Evolutionary conservation across 2,113 vertebrate genomes (phyloP).

Genomic region (Strigops habroptila): DNA sequence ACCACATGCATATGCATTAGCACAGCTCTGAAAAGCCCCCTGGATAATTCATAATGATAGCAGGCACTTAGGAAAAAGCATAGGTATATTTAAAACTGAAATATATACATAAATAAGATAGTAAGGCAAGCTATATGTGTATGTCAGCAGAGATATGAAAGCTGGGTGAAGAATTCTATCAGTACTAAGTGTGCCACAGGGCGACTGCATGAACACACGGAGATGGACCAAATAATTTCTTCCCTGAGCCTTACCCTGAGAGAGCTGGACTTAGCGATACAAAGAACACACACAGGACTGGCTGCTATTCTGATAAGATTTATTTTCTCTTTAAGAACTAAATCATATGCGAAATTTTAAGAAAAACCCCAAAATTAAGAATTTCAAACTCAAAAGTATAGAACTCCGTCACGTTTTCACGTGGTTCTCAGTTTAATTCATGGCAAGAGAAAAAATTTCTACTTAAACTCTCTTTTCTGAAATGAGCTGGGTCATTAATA

Average conservation of each 20-base stretch:
- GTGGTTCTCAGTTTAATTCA: not conserved
- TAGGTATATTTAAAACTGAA: not conserved
- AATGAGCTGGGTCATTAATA: not conserved
- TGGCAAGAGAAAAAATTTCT: not conserved
- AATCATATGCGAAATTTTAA: not conserved
- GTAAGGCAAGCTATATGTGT: not conserved
- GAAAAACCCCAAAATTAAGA: not conserved
- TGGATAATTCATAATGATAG: not conserved
- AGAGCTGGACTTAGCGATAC: accelerated
- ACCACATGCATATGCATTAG: not conserved
- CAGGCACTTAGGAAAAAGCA: not conserved
- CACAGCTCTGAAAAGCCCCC: not conserved
- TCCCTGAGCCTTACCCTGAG: not conserved
- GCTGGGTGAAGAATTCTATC: conserved; percentile 1
- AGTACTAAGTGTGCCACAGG: not conserved
- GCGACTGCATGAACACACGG: not conserved
- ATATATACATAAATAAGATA: conserved; percentile 13
- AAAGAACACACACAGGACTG: not conserved
- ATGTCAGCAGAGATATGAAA: not conserved
- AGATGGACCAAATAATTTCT: not conserved
- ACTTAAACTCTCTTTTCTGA: not conserved
- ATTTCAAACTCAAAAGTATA: not conserved
- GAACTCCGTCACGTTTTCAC: not conserved
- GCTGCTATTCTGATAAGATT: not conserved
- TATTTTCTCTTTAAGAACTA: not conserved